Conservation (phyloP, 2,888 invertebrate genomes). For the Pachymerium ferrugineum region DNA sequence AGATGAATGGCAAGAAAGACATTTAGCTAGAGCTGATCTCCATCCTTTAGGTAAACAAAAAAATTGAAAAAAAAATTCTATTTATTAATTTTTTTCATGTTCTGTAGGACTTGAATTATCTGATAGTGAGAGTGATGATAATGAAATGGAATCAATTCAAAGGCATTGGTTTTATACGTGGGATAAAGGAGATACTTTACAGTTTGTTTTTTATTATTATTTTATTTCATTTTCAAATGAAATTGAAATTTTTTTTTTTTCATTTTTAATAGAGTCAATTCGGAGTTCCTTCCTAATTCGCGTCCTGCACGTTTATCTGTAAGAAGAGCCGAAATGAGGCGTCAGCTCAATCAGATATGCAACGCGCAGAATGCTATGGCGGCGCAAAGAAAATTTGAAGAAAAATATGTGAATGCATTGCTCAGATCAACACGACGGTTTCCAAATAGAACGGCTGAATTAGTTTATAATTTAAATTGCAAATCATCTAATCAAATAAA, state of each 20-base stretch:
- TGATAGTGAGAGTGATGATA: constrained; percentile 42
- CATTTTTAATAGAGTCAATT: constrained; percentile 31
- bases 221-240: neutral
- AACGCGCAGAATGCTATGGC: constrained; percentile 41
- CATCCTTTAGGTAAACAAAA: constrained; percentile 45
- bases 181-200: constrained; percentile 33
- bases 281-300: constrained; percentile 34
- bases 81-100: neutral
- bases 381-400: constrained; percentile 37
- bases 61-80: neutral
- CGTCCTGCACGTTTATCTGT: constrained; percentile 35
- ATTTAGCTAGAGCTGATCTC: constrained; percentile 41
- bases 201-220: neutral
- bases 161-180: constrained; percentile 38
- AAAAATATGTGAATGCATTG: constrained; percentile 44
- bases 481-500: neutral
- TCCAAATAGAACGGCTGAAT: constrained; percentile 42
- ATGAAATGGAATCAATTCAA: constrained; percentile 38
- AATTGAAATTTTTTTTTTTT: neutral
- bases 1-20: constrained; percentile 34
- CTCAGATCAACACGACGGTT: constrained; percentile 44
- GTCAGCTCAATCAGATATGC: constrained; percentile 51
- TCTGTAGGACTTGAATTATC: constrained; percentile 39
- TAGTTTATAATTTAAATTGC: constrained; percentile 38
- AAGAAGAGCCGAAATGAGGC: constrained; percentile 47